phyloP scores from a whole-genome alignment of 1,140 invertebrate species.

The Drosophila teissieri region DNA sequence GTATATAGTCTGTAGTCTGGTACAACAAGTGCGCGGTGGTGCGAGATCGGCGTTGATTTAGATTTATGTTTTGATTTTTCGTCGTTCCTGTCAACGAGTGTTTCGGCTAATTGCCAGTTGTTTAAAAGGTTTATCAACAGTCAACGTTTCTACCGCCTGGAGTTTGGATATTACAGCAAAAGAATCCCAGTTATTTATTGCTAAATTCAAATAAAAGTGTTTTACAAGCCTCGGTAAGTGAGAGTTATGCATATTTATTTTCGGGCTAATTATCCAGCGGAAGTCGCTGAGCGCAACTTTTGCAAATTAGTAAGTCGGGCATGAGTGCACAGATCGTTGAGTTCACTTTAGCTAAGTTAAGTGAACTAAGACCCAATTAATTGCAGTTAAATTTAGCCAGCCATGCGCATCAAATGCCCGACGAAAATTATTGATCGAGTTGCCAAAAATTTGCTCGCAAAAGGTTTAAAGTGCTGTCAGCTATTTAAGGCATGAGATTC shows the following conservation, averaged over 20 bases:
- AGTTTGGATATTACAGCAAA: conserved; percentile 15
- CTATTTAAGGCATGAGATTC: not conserved
- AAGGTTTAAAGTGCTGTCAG: conserved; percentile 3
- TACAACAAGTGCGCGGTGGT: conserved; percentile 26
- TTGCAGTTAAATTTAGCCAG: conserved; percentile 70
- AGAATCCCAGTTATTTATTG: conserved; percentile 3
- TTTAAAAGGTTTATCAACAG: not conserved
- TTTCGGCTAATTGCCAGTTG: conserved; percentile 27
- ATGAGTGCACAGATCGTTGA: conserved; percentile 52
- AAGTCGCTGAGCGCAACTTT: conserved; percentile 34
- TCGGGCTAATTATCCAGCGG: conserved; percentile 40
- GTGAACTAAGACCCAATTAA: conserved; percentile 44
- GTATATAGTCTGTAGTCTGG: not conserved
- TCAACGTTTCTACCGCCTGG: not conserved
- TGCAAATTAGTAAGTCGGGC: conserved; percentile 51
- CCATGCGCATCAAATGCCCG: conserved; percentile 16
- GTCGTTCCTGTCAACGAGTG: conserved; percentile 9
- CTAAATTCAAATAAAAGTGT: conserved; percentile 3
- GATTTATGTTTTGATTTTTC: conserved; percentile 38
- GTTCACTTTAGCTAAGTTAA: conserved; percentile 34
- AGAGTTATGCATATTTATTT: conserved; percentile 7
- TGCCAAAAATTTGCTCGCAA: conserved; percentile 48
- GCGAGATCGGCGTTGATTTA: conserved; percentile 33
- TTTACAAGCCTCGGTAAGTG: conserved; percentile 34
- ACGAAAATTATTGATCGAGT: conserved; percentile 60